Conservation (phyloP, 2,888 invertebrate genomes). For the Pristionchus exspectatus region DNA sequence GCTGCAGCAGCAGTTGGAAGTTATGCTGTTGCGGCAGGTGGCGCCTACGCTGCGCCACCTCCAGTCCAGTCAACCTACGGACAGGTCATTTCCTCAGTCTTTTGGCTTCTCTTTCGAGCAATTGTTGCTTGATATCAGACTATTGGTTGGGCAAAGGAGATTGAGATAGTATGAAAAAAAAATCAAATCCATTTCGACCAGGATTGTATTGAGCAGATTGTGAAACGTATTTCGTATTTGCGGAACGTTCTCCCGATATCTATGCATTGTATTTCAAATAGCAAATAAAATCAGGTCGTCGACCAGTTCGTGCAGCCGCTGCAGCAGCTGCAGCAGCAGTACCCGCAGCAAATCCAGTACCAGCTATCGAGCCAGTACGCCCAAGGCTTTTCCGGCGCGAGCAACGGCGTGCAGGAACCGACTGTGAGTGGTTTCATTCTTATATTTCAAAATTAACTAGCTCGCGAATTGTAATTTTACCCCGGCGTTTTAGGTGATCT, state of each 20-base stretch:
- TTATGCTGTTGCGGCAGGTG: neutral
- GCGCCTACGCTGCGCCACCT: neutral
- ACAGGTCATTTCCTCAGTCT: neutral
- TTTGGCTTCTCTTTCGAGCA: too few relatives aligned
- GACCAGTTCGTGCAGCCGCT: conserved; percentile 36
- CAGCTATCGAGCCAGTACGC: neutral
- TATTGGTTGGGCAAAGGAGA: too few relatives aligned
- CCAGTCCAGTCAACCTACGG: neutral
- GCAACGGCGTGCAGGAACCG: neutral
- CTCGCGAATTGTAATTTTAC: too few relatives aligned
- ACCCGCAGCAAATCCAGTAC: neutral
- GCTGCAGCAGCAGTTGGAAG: neutral
- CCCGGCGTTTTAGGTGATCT: conserved; percentile 30
- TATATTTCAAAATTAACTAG: neutral
- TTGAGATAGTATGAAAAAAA: too few relatives aligned
- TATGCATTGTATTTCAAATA: too few relatives aligned
- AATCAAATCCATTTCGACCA: too few relatives aligned
- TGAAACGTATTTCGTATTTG: too few relatives aligned
- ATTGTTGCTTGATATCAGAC: too few relatives aligned
- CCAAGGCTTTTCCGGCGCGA: neutral
- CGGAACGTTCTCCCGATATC: too few relatives aligned
- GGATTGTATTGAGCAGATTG: too few relatives aligned
- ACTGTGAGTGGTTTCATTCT: neutral
- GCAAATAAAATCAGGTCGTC: neutral
- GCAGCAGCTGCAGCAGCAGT: conserved; percentile 18